Evolutionary conservation across 2,888 invertebrate species (phyloP).

Genomic region (Drosophila anceps): DNA sequence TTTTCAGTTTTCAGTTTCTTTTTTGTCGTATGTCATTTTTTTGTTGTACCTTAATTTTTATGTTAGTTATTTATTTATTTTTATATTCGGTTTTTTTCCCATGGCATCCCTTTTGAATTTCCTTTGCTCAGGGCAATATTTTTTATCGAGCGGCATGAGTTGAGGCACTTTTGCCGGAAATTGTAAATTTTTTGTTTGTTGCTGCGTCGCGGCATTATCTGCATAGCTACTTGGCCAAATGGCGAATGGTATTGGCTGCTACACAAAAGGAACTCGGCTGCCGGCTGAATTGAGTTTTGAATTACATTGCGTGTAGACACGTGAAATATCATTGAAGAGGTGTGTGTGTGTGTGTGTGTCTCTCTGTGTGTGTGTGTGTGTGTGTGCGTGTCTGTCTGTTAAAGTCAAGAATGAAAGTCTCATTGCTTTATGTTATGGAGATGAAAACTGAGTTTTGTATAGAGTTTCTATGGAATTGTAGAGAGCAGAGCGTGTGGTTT

Average conservation of each 20-base stretch:
- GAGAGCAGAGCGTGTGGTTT: neutral
- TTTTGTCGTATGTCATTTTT: slow-evolving; percentile 65
- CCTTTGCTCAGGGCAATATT: slow-evolving; percentile 56
- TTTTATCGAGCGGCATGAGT: slow-evolving; percentile 59
- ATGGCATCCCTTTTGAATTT: slow-evolving; percentile 59
- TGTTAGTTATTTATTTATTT: slow-evolving; percentile 51
- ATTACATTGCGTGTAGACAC: slow-evolving; percentile 25
- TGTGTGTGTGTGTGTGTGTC: neutral
- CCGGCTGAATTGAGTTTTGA: slow-evolving; percentile 21
- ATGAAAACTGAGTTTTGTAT: slow-evolving; percentile 18
- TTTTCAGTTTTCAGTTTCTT: neutral
- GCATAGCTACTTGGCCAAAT: slow-evolving; percentile 29
- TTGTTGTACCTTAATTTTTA: slow-evolving; percentile 65
- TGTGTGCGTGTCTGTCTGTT: neutral
- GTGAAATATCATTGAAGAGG: slow-evolving; percentile 32
- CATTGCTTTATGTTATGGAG: slow-evolving; percentile 17
- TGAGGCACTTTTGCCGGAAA: slow-evolving; percentile 63
- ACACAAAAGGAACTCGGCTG: slow-evolving; percentile 29
- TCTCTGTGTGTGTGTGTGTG: slow-evolving; percentile 4
- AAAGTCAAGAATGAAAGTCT: slow-evolving; percentile 8
- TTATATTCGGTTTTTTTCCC: slow-evolving; percentile 1
- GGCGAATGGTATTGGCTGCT: slow-evolving; percentile 18
- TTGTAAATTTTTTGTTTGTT: slow-evolving; percentile 72
- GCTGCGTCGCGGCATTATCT: slow-evolving; percentile 51
- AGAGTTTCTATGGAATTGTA: slow-evolving; percentile 12